These are phyloP conservation scores for Choristoneura fumiferana DNA, from an alignment of 1,140 invertebrate species.

Conservation along the genomic window DNA sequence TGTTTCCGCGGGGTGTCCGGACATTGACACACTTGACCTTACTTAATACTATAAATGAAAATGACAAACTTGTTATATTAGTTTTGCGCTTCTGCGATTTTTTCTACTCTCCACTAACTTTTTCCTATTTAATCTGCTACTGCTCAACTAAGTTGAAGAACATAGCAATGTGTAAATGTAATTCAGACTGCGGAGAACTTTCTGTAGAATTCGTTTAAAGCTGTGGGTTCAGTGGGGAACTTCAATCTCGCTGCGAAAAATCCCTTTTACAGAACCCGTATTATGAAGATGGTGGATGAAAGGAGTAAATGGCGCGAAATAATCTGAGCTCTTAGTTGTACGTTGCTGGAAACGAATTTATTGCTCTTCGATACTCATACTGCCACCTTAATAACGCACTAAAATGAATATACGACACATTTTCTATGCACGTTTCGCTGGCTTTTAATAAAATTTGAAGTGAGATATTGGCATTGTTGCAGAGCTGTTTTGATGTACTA, in stretches of 20 bases:
- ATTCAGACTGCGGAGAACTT: constrained; percentile 18
- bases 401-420: constrained; percentile 25
- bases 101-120: too few relatives aligned
- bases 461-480: neutral
- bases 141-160: constrained; percentile 11
- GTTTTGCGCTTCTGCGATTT: too few relatives aligned
- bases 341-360: constrained; percentile 73
- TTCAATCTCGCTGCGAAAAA: constrained; percentile 58
- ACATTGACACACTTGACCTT: too few relatives aligned
- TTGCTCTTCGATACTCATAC: constrained; percentile 68
- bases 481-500: neutral
- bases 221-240: constrained; percentile 52
- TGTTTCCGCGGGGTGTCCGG: too few relatives aligned
- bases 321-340: constrained; percentile 74
- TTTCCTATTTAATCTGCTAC: neutral
- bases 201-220: constrained; percentile 49
- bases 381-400: constrained; percentile 60
- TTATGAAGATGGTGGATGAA: constrained; percentile 71
- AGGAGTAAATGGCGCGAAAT: constrained; percentile 76
- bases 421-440: constrained; percentile 6
- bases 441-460: constrained; percentile 1
- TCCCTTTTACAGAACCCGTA: constrained; percentile 55
- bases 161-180: constrained; percentile 16
- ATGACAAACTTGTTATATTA: too few relatives aligned
- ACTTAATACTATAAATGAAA: too few relatives aligned